phyloP scores from a whole-genome alignment of 2,888 invertebrate genomes.

The Mimumesa dahlbomi region DNA sequence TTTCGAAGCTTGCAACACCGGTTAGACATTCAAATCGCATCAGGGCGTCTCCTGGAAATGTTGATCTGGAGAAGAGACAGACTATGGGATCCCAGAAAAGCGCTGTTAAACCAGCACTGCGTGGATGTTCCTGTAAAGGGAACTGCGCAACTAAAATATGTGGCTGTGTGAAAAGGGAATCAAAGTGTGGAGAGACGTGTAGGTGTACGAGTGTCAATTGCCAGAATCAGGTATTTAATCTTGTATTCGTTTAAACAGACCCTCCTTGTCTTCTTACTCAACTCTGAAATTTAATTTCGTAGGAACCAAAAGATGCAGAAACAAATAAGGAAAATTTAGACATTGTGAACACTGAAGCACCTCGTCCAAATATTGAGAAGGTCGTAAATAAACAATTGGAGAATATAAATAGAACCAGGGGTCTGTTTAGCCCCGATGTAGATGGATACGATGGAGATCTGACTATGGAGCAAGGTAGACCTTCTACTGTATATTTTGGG shows the following conservation, averaged over 20 bases:
- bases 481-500: no score
- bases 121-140: constrained; percentile 64
- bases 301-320: background rate
- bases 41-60: background rate
- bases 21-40: background rate
- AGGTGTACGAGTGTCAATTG: constrained; percentile 59
- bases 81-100: no score
- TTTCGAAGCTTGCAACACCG: background rate
- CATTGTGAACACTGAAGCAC: background rate
- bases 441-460: no score
- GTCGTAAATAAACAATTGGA: no score
- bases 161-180: constrained; percentile 64
- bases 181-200: constrained; percentile 54
- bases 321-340: constrained; percentile 27
- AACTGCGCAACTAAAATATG: constrained; percentile 60
- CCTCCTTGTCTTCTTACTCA: no score
- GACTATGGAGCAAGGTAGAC: no score
- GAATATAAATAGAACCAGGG: no score
- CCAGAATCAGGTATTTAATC: constrained; percentile 62
- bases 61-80: no score
- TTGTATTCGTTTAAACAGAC: no score
- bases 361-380: no score
- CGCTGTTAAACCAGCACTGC: background rate
- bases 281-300: background rate
- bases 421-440: no score